A percentile compares a stretch with the other conserved stretches of the same genome.
phyloP scores from a whole-genome alignment of 2,888 invertebrate genomes.

The Mimas tiliae region DNA sequence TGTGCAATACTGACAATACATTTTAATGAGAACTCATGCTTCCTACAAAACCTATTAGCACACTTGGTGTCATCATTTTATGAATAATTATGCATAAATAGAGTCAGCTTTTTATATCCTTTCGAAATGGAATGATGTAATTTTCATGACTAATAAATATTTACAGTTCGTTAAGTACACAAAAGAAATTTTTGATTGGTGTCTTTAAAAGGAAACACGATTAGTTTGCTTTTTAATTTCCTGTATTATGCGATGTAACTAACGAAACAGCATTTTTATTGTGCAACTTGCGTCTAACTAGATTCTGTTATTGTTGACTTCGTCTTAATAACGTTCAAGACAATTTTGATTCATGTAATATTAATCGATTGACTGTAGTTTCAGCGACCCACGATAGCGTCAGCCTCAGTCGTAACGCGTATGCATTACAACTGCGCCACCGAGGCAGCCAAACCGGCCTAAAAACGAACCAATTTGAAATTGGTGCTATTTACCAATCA shows the following conservation, averaged over 20 bases:
- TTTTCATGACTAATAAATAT: conserved; percentile 17
- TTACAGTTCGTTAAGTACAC: conserved; percentile 12
- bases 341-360: no score
- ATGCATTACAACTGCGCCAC: no score
- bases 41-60: conserved; percentile 17
- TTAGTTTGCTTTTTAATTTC: conserved; percentile 7
- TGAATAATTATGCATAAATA: conserved; percentile 4
- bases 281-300: neutral
- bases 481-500: no score
- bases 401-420: no score
- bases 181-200: conserved; percentile 19
- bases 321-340: no score
- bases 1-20: conserved; percentile 16
- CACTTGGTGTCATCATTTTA: conserved; percentile 13
- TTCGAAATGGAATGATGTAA: neutral
- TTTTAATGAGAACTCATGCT: conserved; percentile 4
- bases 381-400: no score
- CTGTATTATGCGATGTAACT: neutral
- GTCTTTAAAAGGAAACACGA: neutral
- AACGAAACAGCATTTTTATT: neutral
- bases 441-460: no score
- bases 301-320: neutral
- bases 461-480: no score
- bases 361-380: no score
- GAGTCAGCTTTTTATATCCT: neutral